Percentiles rank a stretch among this genome's conserved stretches.
Conservation (phyloP, 1,140 invertebrate species). For the Cotesia glomerata region DNA sequence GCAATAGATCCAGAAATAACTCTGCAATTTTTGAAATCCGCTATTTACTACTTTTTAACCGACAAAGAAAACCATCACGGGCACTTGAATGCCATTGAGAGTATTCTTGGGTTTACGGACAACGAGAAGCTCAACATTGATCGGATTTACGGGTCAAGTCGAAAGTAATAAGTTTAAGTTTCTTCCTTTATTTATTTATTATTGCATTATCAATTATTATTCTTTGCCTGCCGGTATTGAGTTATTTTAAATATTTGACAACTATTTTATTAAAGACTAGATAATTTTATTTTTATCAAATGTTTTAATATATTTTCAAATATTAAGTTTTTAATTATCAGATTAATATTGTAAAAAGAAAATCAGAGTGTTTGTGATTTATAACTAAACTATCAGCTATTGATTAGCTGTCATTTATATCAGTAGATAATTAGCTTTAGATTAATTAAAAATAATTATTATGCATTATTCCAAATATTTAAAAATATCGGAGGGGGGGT, state of each 20-base stretch:
- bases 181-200: slow-evolving; percentile 1
- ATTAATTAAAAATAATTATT: neutral
- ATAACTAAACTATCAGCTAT: neutral
- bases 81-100: slow-evolving; percentile 84
- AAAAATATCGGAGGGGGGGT: neutral
- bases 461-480: neutral
- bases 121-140: slow-evolving; percentile 78
- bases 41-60: slow-evolving; percentile 88
- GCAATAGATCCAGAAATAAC: slow-evolving; percentile 84
- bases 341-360: neutral
- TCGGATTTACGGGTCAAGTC: slow-evolving; percentile 57
- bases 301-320: too few relatives aligned
- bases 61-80: slow-evolving; percentile 84
- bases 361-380: neutral
- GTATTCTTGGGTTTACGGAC: slow-evolving; percentile 81
- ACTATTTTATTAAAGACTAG: neutral
- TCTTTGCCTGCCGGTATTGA: neutral
- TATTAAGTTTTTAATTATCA: neutral
- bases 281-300: neutral
- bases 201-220: neutral
- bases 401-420: neutral
- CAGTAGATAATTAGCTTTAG: neutral
- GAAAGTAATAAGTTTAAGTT: slow-evolving; percentile 41
- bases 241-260: neutral
- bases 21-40: slow-evolving; percentile 86